Base-by-base conservation (phyloP, 2,888 invertebrate genomes). In the Norana najaformis region DNA sequence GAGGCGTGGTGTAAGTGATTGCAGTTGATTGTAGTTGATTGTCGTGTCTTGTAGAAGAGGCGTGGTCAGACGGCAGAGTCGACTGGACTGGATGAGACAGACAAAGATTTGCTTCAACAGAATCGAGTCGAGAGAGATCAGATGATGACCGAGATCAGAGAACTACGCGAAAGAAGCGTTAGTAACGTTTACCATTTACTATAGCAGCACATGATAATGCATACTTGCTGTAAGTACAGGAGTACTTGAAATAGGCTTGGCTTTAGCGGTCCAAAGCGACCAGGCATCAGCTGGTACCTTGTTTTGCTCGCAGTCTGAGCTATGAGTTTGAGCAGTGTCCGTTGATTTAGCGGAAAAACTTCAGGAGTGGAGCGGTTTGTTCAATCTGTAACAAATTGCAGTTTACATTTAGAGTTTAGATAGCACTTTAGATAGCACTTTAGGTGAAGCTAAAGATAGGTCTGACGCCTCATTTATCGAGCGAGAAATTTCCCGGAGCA, bases 101-200 rank as follows among this genome's bases (percentile, higher is more conserved):
- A 92, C 41, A 39, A 89, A 36, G 92, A 91, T n/a, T 88, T 92
- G 47, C 89, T 92, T 35, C 92, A 92, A 34, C 91, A 90, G 36
- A 92, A 91, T 83, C 69, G 88, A 23, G 38, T 83, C 39, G 92
- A 92, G 69, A 88, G 92, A 16, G 92, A 90, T 39, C 83, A 83
- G 30, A 90, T 91, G 89, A 91, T 91, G 39, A 90, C 41, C 8
- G 92, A 92, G 88, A 92, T 92, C 90, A 85, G 89, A 13, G 92
- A 91, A 89, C 89, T 92, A 88, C 90, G 91, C 34, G 83, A 91
- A 88, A 94, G 93, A 91, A 92, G 93, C 92, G 94, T 94, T 91
- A 91, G 93, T 91, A 98, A 47, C 47, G 53, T 2, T 5, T 30
- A 3, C 53, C 3, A 5, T 53, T 30, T 30, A 47, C 0, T 23